Percentiles rank a stretch among this genome's conserved stretches.
phyloP scores from a whole-genome alignment of 2,888 invertebrate genomes.

The Euclidia mi region DNA sequence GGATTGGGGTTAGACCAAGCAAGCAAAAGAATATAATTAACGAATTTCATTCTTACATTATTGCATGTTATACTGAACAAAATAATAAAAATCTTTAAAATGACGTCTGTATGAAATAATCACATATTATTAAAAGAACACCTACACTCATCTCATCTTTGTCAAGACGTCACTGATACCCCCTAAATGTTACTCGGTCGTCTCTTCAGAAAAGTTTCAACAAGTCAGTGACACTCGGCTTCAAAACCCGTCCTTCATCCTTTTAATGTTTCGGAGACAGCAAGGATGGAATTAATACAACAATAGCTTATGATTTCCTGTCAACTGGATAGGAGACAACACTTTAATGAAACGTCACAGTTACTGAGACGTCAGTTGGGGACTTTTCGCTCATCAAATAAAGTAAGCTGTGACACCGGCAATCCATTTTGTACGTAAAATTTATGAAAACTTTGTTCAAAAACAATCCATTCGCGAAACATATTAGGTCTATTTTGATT shows the following conservation, averaged over 20 bases:
- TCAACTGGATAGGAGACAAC: slow-evolving; percentile 71
- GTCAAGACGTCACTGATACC: not conserved
- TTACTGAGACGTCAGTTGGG: slow-evolving; percentile 60
- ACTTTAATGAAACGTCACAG: slow-evolving; percentile 78
- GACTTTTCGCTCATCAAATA: slow-evolving; percentile 67
- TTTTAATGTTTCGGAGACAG: slow-evolving; percentile 57
- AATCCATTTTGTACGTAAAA: slow-evolving; percentile 70
- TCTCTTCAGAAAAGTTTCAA: slow-evolving; percentile 55
- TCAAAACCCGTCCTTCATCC: slow-evolving; percentile 57
- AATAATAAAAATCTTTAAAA: no score
- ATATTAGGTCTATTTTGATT: no score
- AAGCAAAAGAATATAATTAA: no score
- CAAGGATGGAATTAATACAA: slow-evolving; percentile 66
- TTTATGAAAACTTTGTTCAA: slow-evolving; percentile 63
- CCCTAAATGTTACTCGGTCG: slow-evolving; percentile 34
- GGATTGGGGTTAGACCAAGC: no score
- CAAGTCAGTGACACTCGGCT: slow-evolving; percentile 56
- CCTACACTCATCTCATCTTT: not conserved
- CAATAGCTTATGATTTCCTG: slow-evolving; percentile 72
- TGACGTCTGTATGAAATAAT: no score
- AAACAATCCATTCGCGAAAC: slow-evolving; percentile 56
- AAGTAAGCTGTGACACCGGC: slow-evolving; percentile 66
- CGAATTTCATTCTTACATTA: no score
- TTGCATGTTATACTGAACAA: no score
- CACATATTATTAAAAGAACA: not conserved